Base-by-base conservation (phyloP, 2,113 vertebrate species). In the Romanogobio albipinnatus region DNA sequence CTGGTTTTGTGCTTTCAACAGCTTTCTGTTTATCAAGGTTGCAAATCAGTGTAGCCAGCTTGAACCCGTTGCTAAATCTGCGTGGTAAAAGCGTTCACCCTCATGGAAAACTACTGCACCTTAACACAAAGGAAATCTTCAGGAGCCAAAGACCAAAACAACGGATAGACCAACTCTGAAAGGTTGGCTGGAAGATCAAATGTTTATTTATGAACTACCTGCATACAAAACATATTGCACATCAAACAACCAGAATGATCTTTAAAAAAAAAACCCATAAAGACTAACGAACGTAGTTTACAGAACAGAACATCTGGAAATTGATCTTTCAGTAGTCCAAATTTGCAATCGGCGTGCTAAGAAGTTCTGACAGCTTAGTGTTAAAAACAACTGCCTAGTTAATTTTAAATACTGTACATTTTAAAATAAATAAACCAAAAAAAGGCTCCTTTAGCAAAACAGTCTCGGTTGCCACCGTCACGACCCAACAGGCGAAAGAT, bases 181-280 rank as follows among this genome's bases (percentile, higher is more conserved):
- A 96, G 96, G 94, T 92, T 94, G 96, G 93, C 95, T 96, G 96
- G 95, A 98, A 99, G 97, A 98, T 97, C 97, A 95, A 96, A 96
- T 76, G 96, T 97, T 99, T 99, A 99, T 99, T 98, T 96, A 96
- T 96, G 97, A 99, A 98, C 97, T 98, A 99, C 95, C 96, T 97
- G 97, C 97, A 98, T 99, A 98, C 97, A 98, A 99, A 99, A 99
- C 97, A 98, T 99, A 99, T 99, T 99, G 98, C 98, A 99, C 97
- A 98, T 99, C 97, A 98, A 99, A 97, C 98, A 99, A 98, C 95
- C 95, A 97, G 97, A 97, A 98, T 94, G 90, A 96, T 96, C 89
- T 89, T 93, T 94, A 47, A 88, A 96, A 88, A 96, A 88, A 96
- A 91, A 95, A 94, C 2, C 94, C 95, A 90, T 92, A 90, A 94